phyloP scores from a whole-genome alignment of 2,797 vertebrate genomes.

The Cuculus canorus region DNA sequence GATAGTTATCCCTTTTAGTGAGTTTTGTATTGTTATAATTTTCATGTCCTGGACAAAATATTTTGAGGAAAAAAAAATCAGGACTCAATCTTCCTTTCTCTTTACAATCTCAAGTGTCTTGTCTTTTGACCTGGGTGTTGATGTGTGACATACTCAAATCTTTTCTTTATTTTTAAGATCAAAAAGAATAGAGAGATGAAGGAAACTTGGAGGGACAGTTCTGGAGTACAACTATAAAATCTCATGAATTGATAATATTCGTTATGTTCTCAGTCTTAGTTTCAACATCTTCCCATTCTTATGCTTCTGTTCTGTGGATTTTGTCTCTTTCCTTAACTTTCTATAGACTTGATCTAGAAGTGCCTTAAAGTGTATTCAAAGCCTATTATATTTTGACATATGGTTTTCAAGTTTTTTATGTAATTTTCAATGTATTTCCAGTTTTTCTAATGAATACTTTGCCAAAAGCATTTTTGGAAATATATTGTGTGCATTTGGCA shows the following conservation, averaged over 20 bases:
- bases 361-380: conserved; percentile 70
- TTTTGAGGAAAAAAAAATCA: neutral
- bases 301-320: conserved; percentile 31
- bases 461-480: conserved; percentile 54
- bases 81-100: neutral
- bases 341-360: conserved; percentile 60
- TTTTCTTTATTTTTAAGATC: conserved; percentile 6
- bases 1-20: neutral
- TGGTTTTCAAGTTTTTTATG: conserved; percentile 60
- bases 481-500: conserved; percentile 38
- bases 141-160: neutral
- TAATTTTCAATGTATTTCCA: conserved; percentile 65
- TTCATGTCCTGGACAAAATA: neutral
- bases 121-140: neutral
- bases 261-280: conserved; percentile 37
- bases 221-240: conserved; percentile 29
- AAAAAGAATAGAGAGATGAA: conserved; percentile 2
- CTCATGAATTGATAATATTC: conserved; percentile 12
- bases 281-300: conserved; percentile 50
- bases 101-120: neutral
- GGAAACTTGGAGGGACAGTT: conserved; percentile 14
- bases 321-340: conserved; percentile 61
- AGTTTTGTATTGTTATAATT: neutral
- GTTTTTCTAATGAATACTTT: conserved; percentile 40
- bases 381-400: conserved; percentile 44